phyloP scores from a whole-genome alignment of 2,797 vertebrate genomes.

The Podargus strigoides region DNA sequence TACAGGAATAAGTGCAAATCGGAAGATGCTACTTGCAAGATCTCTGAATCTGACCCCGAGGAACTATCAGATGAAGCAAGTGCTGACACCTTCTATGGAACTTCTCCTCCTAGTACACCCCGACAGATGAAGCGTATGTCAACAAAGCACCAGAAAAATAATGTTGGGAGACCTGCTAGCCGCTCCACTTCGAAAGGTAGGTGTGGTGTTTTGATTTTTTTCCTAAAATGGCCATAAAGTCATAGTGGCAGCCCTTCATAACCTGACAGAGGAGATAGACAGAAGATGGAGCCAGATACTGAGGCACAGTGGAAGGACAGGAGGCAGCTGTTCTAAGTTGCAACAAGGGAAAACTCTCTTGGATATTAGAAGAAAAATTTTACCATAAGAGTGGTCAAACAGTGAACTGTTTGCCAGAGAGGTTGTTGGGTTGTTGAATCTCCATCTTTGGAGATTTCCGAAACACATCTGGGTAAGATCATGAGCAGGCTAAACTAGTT shows the following conservation, averaged over 20 bases:
- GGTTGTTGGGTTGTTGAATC: not conserved
- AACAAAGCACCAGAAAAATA: conserved; percentile 86
- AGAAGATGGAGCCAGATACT: not conserved
- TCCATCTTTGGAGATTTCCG: not conserved
- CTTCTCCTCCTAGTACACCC: conserved; percentile 87
- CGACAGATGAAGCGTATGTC: conserved; percentile 96
- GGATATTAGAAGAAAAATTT: not conserved
- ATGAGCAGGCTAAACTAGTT: not conserved
- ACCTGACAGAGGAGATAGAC: not conserved
- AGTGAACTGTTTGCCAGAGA: not conserved
- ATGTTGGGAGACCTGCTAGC: conserved; percentile 66
- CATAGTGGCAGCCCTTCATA: not conserved
- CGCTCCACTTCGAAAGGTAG: conserved; percentile 83
- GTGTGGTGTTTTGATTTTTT: not conserved
- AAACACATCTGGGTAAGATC: not conserved
- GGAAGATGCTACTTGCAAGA: conserved; percentile 77
- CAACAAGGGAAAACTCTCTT: not conserved
- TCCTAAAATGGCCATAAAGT: not conserved
- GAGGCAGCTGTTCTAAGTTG: fast-evolving
- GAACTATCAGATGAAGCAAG: conserved; percentile 86
- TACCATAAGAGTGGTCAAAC: not conserved
- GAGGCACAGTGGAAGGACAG: not conserved
- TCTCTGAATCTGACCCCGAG: conserved; percentile 77
- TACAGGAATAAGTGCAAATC: conserved; percentile 78
- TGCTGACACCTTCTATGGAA: conserved; percentile 81